Base-by-base conservation (phyloP, 2,888 invertebrate genomes). In the Nebria salina region DNA sequence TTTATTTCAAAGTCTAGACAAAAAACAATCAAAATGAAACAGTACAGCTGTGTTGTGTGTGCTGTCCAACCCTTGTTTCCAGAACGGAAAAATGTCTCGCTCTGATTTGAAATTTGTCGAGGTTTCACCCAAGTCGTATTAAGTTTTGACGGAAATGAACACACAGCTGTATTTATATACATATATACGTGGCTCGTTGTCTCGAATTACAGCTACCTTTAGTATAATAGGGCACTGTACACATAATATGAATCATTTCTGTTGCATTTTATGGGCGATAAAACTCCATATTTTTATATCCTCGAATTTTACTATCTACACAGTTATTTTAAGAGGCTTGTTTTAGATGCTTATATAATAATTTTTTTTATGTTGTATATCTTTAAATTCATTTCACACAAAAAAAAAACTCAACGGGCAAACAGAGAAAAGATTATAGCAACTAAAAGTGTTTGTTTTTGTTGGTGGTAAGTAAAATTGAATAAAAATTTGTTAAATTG, bases 221-320 rank as follows among this genome's bases (percentile, higher is more conserved):
- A 54, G 54, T 54, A 54, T 54, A 54, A 54, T 54, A 54, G 54
- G 13, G 13, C 54, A 54, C 13, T 54, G 13, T 54, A 54, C 54
- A 54, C 54, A 54, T 54, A 54, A 54, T 54, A 54, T 54, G 54
- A 54, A 54, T 54, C 54, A 54, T 54, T 54, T 54, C 54, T 54
- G 54, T 54, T 54, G 54, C 54, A 54, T 54, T 54, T 54, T 54
- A 54, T 54, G 54, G 13, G 11, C 8, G 13, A 54, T 54, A 54
- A 54, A 54, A 54, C 54, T 54, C 11, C 13, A 7, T 54, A 13
- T 54, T 54, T 54, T 54, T 54, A 54, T 54, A 54, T 54, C 13
- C 54, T 54, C 54, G 13, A 54, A 11, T 54, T 54, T 54, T 11
- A 54, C 7, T 54, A 54, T 13, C 54, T 11, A 54, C 8, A 11